Conservation (phyloP, 2,888 invertebrate genomes). For the Oxyteleia sp. region DNA sequence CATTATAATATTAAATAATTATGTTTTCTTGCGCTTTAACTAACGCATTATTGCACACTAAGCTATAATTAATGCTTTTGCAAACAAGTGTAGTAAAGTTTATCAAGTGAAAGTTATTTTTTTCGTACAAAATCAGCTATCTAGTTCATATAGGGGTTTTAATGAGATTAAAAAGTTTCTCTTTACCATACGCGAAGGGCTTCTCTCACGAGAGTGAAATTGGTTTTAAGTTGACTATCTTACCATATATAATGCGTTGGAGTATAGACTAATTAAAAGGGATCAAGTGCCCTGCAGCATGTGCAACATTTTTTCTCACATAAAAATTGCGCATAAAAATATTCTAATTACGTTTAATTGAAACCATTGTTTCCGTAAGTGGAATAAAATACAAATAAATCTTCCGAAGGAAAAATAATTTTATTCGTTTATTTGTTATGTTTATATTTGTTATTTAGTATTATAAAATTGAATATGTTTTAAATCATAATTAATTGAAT, state of each 20-base stretch:
- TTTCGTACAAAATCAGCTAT: slow-evolving; percentile 41
- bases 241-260: slow-evolving; percentile 8
- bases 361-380: no score
- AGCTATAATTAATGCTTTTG: slow-evolving; percentile 20
- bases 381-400: no score
- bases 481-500: no score
- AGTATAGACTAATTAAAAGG: slow-evolving; percentile 46
- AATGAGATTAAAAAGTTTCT: slow-evolving; percentile 67
- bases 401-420: no score
- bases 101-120: slow-evolving; percentile 42
- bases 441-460: no score
- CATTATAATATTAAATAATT: slow-evolving; percentile 37
- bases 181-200: slow-evolving; percentile 62
- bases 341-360: no score
- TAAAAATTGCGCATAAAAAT: no score
- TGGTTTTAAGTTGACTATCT: slow-evolving; percentile 53
- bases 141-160: slow-evolving; percentile 66
- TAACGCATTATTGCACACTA: slow-evolving; percentile 8
- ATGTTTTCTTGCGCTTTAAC: slow-evolving; percentile 11
- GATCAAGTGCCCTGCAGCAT: slow-evolving; percentile 31
- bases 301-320: no score
- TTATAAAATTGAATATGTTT: no score
- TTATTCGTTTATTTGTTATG: no score
- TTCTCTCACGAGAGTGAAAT: slow-evolving; percentile 57
- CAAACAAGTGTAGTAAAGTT: slow-evolving; percentile 1